Evolutionary conservation across 1,140 invertebrate species (phyloP).

Genomic region (Callitettix versicolor): DNA sequence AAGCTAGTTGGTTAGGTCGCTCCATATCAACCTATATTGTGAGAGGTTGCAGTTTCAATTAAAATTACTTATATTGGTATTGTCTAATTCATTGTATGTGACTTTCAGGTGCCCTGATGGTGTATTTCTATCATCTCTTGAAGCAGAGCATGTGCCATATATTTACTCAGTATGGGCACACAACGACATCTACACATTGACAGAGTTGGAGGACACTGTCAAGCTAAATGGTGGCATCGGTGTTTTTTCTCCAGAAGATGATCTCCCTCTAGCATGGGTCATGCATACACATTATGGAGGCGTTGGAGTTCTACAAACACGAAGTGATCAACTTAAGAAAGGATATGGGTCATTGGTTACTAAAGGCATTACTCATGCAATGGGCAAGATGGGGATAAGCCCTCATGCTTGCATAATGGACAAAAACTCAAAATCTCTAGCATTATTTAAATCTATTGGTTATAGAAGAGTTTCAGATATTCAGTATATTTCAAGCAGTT

Average conservation of each 20-base stretch:
- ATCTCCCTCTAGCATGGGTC: constrained; percentile 16
- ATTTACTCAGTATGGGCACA: constrained; percentile 21
- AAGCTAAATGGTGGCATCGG: constrained; percentile 14
- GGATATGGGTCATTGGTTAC: constrained; percentile 14
- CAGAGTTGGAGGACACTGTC: constrained; percentile 17
- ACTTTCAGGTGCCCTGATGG: constrained; percentile 1
- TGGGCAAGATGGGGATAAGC: constrained; percentile 10
- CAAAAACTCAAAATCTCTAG: constrained; percentile 5
- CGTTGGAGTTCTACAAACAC: constrained; percentile 11
- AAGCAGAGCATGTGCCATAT: constrained; percentile 12
- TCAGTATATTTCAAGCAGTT: constrained; percentile 6
- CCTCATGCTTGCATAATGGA: constrained; percentile 17
- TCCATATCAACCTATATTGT: no score
- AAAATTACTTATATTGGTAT: no score
- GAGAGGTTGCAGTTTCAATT: no score
- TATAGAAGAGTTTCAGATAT: constrained; percentile 8
- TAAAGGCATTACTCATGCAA: constrained; percentile 10
- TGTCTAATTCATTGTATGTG: no score
- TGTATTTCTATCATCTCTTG: constrained; percentile 7
- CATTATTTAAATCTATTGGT: constrained; percentile 7
- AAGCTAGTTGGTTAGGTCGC: no score
- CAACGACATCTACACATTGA: constrained; percentile 20
- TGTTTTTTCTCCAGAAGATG: constrained; percentile 6
- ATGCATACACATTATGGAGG: constrained; percentile 22
- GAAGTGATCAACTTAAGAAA: background rate